Evolutionary conservation across 2,113 vertebrate genomes (phyloP), one percentile per base, ranked within the genome.

Genomic region (Eclectus roratus): DNA sequence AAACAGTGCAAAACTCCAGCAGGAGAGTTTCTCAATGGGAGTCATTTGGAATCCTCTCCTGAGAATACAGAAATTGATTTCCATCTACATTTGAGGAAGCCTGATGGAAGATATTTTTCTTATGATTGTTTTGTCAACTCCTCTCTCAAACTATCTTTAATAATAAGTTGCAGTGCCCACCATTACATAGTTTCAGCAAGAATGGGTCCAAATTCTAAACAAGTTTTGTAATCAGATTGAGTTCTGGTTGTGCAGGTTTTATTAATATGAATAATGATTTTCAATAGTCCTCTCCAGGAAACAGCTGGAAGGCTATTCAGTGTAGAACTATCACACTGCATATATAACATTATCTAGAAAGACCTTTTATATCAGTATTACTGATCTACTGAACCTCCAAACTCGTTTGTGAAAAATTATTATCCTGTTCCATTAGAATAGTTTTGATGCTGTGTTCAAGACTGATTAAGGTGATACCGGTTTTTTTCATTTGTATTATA

Each of bases 31-130:
- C 73, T 96, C 33, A 33, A 15, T 63, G 35, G 41, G 37, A 80
- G 11, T 66, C 60, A 9, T 86, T 86, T 89, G 63, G 69, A 97
- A 96, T 90, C 33, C 55, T 96, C 64, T 94, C 37, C 71, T 82
- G 78, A 96, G 68, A 96, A 89, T 61, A 78, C 5, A 93, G 58
- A 96, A 93, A 97, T 84, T 80, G 94, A 97, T 96, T 97, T 96
- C 69, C 50, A 39, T 88, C 74, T 95, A 55, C 68, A 95, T 95
- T 88, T 94, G 72, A 77, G 29, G 87, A 68, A 85, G 25, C 53
- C 35, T 88, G 44, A 85, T 94, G 60, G 84, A 91, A 97, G 33
- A 88, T 20, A 68, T 70, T 83, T 97, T 97, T 79, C 52, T 88
- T 85, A 58, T 44, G 68, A 92, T 74, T 95, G 27, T 93, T 11